Percentiles rank a stretch among this genome's conserved stretches.
phyloP scores from a whole-genome alignment of 2,888 invertebrate species.

The Galerucella pusilla region DNA sequence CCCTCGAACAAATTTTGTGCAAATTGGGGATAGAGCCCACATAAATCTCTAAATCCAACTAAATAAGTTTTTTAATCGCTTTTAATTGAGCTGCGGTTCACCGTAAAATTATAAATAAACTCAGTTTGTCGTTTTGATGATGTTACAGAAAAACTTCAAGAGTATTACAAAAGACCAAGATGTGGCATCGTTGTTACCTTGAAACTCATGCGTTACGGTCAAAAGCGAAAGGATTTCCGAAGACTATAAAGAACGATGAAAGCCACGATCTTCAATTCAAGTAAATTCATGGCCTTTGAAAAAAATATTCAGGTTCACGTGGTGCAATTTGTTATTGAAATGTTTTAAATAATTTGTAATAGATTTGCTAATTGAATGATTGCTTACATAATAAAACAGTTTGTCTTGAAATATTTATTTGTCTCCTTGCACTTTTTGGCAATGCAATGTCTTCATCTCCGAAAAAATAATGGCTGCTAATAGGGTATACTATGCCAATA shows the following conservation, averaged over 20 bases:
- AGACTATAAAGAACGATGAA: neutral
- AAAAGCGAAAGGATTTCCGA: constrained; percentile 8
- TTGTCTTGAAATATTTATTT: no score
- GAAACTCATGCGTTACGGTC: constrained; percentile 5
- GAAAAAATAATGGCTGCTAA: no score
- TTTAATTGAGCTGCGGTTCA: no score
- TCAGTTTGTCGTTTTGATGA: neutral
- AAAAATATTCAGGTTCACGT: neutral
- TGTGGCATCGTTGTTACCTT: neutral
- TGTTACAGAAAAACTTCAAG: neutral
- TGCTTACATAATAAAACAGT: no score
- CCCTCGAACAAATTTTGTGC: no score
- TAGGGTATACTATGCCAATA: no score
- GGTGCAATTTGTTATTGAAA: neutral
- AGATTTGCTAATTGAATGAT: neutral
- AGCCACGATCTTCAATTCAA: constrained; percentile 5
- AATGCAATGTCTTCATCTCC: no score
- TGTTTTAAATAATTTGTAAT: neutral
- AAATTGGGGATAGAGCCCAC: no score
- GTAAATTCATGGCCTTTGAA: constrained; percentile 8
- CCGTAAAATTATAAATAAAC: no score
- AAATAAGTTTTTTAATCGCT: no score
- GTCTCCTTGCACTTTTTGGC: no score
- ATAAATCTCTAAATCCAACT: no score
- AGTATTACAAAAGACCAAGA: neutral